Percentiles rank a stretch among this genome's conserved stretches.
These are phyloP conservation scores for Sylvilagus bachmani DNA, from an alignment of 2,113 vertebrate genomes.

Conservation along the genomic window DNA sequence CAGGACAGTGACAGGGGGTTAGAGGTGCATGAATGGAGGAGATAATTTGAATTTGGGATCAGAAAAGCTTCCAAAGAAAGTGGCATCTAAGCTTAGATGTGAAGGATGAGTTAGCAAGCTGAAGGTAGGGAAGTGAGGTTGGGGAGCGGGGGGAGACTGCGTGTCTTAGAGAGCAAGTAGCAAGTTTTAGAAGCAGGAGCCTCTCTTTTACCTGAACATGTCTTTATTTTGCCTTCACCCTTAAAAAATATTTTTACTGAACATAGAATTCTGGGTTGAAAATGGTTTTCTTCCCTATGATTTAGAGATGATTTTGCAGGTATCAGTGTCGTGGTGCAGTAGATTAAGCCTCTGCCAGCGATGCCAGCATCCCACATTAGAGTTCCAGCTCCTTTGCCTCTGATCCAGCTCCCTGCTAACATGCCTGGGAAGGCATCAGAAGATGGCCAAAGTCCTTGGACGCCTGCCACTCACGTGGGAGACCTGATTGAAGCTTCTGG, in stretches of 20 bases:
- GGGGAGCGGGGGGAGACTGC: background rate
- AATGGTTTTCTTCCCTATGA: background rate
- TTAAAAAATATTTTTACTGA: conserved; percentile 28
- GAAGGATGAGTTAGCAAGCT: conserved; percentile 46
- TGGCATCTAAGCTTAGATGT: conserved; percentile 24
- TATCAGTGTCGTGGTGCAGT: too few species aligned
- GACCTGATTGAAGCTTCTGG: too few species aligned
- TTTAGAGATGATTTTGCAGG: conserved; percentile 19
- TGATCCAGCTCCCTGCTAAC: too few species aligned
- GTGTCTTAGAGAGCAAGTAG: conserved; percentile 10
- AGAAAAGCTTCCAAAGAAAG: conserved; percentile 53
- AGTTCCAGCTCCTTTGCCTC: too few species aligned
- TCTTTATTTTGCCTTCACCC: conserved; percentile 58
- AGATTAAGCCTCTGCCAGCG: too few species aligned
- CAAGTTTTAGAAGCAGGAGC: conserved; percentile 11
- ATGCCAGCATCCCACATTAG: too few species aligned
- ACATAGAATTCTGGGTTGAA: conserved; percentile 18
- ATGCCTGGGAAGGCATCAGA: too few species aligned
- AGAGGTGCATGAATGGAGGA: background rate
- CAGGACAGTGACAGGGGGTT: background rate
- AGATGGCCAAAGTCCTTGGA: too few species aligned
- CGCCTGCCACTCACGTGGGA: too few species aligned
- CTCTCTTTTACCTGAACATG: background rate
- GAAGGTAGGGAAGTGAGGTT: background rate
- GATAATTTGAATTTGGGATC: conserved; percentile 29